These are phyloP conservation scores for Agriopis leucophaearia DNA, from an alignment of 2,888 invertebrate genomes.

Conservation along the genomic window DNA sequence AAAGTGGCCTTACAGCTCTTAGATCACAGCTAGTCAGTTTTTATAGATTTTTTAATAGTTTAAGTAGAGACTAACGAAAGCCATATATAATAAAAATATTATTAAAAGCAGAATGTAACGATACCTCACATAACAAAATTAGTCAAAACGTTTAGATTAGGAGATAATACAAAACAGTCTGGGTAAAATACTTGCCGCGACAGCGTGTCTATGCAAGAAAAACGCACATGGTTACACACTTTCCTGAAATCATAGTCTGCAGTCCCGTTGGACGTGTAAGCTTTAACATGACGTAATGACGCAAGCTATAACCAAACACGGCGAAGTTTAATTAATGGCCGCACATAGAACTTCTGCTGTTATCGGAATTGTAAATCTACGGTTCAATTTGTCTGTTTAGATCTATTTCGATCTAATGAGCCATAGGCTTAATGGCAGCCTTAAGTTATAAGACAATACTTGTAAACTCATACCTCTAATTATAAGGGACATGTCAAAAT, in stretches of 20 bases:
- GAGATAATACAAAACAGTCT: too few relatives aligned
- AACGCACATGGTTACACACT: too few relatives aligned
- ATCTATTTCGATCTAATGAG: conserved; percentile 31
- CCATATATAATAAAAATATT: too few relatives aligned
- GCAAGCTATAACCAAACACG: conserved; percentile 29
- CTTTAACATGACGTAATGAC: conserved; percentile 1
- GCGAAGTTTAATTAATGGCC: conserved; percentile 40
- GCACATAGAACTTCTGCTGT: conserved; percentile 27
- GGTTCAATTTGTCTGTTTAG: conserved; percentile 31
- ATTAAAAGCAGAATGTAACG: too few relatives aligned
- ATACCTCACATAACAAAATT: too few relatives aligned
- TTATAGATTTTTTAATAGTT: too few relatives aligned
- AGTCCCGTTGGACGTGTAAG: conserved; percentile 6
- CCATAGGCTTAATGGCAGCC: conserved; percentile 3
- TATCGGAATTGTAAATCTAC: conserved; percentile 45
- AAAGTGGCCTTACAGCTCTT: too few relatives aligned
- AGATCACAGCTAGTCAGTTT: too few relatives aligned
- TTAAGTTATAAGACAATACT: background rate
- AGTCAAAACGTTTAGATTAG: too few relatives aligned
- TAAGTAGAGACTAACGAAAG: too few relatives aligned
- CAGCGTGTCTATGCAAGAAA: too few relatives aligned
- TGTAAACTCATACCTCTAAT: background rate
- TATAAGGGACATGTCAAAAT: background rate
- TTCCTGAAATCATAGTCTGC: background rate
- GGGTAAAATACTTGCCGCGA: too few relatives aligned